Base-by-base conservation (phyloP, 92 coral and sea anemone species). In the Plumapathes pennacea region DNA sequence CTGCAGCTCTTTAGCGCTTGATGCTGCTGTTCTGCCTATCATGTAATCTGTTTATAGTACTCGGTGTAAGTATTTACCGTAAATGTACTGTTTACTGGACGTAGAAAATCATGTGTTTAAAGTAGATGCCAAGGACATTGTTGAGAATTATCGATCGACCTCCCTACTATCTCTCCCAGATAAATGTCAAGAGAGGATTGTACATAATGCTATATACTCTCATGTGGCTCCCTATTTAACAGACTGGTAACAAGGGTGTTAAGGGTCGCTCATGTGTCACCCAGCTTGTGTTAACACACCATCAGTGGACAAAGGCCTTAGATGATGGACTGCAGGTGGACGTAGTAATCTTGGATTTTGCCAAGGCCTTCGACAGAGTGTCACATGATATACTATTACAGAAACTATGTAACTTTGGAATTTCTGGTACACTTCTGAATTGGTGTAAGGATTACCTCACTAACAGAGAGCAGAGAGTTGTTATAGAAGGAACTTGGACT, bases 391-490 rank as follows among this genome's bases (percentile, higher is more conserved):
- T 30, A 50, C 54, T 39, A 38, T 13, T 71, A 67, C 74, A 63
- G 58, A 62, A 63, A 9, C 67, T n/a, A n/a, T n/a, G n/a, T n/a
- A n/a, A n/a, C n/a, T 64, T 74, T 36, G 81, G 61, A 50, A 64
- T 72, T 32, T 74, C 73, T 64, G 81, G 53, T 0, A 30, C 50
- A 3, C 33, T 26, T 28, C 10, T 60, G 20, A 60, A 68, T 3
- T 70, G 77, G 69, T 58, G 68, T 49, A 25, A 70, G 45, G 60
- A 57, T 46, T 47, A 38, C 68, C 32, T 58, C 21, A 23, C 43
- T 13, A 32, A 69, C 15, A 39, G 66, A 43, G 54, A 48, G 26
- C 66, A 55, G 15, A 58, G 77, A 58, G 57, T 59, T 1, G 77
- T 70, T 19, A 10, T 70, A 25, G 49, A 72, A 19, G 71, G 71